A percentile compares a stretch with the other conserved stretches of the same genome.
These are phyloP conservation scores for Cliona cf. orientalis DNA, from an alignment of 37 sponge, comb jelly and placozoan genomes.

Conservation along the genomic window DNA sequence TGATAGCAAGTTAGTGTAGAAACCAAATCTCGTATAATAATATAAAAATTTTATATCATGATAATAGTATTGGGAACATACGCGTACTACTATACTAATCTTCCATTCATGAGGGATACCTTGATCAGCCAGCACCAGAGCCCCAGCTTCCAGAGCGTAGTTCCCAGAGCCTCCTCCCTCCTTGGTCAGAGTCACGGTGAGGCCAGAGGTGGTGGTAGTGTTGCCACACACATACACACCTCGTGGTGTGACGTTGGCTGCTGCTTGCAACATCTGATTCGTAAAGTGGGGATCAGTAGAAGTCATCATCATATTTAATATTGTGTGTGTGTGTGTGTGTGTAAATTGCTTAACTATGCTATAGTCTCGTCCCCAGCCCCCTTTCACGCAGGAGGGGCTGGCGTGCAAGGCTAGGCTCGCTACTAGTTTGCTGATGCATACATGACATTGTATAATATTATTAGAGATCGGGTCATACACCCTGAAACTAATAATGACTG, in stretches of 20 bases:
- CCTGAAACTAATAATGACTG: too few relatives aligned
- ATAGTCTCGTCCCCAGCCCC: too few relatives aligned
- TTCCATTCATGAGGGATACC: too few relatives aligned
- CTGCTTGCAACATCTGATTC: conserved; percentile 93
- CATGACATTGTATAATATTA: too few relatives aligned
- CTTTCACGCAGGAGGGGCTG: too few relatives aligned
- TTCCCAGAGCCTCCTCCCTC: conserved; percentile 67
- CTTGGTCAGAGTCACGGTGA: conserved; percentile 89
- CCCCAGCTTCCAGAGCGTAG: conserved; percentile 96
- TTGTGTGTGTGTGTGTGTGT: too few relatives aligned
- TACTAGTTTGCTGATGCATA: too few relatives aligned
- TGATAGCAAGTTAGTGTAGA: neutral
- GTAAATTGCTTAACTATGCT: too few relatives aligned
- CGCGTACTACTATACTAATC: neutral
- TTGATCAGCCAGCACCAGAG: conserved; percentile 94
- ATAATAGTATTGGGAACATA: neutral
- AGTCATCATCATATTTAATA: neutral
- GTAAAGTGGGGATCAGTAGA: neutral
- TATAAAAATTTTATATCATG: neutral
- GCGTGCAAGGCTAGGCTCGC: too few relatives aligned
- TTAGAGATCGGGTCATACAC: too few relatives aligned
- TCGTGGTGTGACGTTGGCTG: conserved; percentile 88
- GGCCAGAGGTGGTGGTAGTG: conserved; percentile 89
- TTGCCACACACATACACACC: conserved; percentile 99
- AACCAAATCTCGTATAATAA: neutral